Percentiles rank a stretch among this genome's conserved stretches.
Evolutionary conservation across 2,113 vertebrate species (phyloP).

Genomic region (Sander lucioperca): DNA sequence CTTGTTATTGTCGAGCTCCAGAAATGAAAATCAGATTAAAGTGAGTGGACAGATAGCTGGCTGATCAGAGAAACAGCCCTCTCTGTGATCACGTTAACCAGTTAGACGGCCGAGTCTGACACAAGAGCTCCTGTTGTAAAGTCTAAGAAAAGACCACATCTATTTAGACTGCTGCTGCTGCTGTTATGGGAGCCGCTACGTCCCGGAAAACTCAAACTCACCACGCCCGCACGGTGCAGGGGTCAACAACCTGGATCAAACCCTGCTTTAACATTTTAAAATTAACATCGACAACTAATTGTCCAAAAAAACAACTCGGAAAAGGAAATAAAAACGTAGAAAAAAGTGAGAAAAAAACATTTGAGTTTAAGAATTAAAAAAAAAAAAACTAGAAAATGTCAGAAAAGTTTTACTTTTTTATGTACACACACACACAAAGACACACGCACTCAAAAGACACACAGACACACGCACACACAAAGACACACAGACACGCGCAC

Average conservation of each 20-base stretch:
- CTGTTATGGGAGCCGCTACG: neutral
- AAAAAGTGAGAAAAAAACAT: no score
- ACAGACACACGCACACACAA: no score
- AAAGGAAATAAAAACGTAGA: no score
- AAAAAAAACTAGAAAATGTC: no score
- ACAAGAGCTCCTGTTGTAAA: neutral
- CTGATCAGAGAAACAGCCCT: neutral
- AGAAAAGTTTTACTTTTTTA: no score
- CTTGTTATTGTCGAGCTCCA: neutral
- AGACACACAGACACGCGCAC: no score
- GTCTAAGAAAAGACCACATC: constrained; percentile 29
- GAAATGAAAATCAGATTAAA: no score
- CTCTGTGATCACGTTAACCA: constrained; percentile 15
- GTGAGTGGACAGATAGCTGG: neutral
- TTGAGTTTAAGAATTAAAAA: no score
- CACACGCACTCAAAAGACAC: no score
- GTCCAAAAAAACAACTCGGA: no score
- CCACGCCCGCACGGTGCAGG: constrained; percentile 7
- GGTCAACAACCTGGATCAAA: accelerated
- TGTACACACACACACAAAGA: no score
- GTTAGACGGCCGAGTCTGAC: neutral
- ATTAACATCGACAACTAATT: no score
- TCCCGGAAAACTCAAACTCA: neutral
- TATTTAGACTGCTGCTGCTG: constrained; percentile 14
- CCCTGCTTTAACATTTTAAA: neutral